Evolutionary conservation across 2,797 vertebrate species (phyloP), one percentile per base, ranked within the genome.

Genomic region (Acropternis orthonyx): DNA sequence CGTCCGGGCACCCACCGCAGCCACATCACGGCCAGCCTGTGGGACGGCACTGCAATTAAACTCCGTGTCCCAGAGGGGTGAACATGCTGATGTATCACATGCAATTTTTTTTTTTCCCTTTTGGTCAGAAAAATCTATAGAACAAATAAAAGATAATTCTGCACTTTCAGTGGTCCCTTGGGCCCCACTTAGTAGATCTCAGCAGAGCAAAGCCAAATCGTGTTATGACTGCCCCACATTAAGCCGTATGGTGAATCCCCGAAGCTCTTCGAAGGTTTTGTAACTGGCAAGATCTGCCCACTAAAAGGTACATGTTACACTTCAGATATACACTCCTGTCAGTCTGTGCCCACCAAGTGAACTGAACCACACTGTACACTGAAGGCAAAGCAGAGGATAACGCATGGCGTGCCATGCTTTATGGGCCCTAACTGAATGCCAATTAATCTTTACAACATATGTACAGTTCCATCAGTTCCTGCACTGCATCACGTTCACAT

Each of bases 371-470:
- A 37, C 73, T 49, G 62, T 56, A 93, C 72, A 67, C 12, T 82
- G 71, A 96, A 91, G 74, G 90, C 43, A 93, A 95, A 87, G 84
- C 20, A 92, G 66, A 92, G 80, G 91, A 65, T 46, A 71, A 85
- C 39, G n/a, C 58, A 30, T 41, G 65, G 48, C 28, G 15, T 12
- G 41, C 66, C 74, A 63, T 65, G 80, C 66, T 95, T 97, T 96
- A 96, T 95, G 95, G 76, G 85, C 81, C 71, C 67, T 85, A 89
- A 94, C 36, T 39, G 76, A 92, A 87, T 69, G 82, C 58, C 88
- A 95, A 49, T 96, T 95, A 95, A 96, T 71, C 51, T 84, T 93
- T 92, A 95, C 79, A 95, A 78, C 74, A 75, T 67, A 93, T 20
- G 58, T 84, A 51, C 85, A 28, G 27, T 36, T 82, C 61, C 49